phyloP scores from a whole-genome alignment of 2,797 vertebrate species.

The Peromyscus aztecus region DNA sequence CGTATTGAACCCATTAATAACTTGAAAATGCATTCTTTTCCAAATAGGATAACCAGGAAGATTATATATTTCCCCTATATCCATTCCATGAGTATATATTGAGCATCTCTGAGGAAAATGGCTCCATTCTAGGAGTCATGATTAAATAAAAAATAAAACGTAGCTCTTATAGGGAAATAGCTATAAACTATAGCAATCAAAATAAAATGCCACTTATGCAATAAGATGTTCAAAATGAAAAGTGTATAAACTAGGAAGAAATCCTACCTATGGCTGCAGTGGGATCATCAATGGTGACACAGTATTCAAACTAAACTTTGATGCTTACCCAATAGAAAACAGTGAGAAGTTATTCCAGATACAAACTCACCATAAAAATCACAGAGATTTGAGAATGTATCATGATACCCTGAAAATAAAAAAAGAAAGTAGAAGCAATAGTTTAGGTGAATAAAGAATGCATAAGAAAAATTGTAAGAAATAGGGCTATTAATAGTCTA shows the following conservation, averaged over 20 bases:
- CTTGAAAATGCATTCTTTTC: background rate
- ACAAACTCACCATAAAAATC: background rate
- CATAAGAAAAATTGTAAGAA: background rate
- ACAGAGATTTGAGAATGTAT: background rate
- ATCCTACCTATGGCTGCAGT: background rate
- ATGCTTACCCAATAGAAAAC: background rate
- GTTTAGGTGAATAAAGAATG: background rate
- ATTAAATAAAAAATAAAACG: background rate
- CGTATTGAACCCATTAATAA: background rate
- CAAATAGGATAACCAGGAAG: background rate
- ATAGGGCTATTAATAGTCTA: background rate
- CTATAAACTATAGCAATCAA: background rate
- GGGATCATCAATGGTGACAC: background rate
- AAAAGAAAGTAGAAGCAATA: background rate
- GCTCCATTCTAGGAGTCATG: background rate
- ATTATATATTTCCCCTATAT: background rate
- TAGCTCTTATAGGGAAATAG: background rate
- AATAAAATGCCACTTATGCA: background rate
- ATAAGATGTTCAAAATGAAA: background rate
- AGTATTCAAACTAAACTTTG: background rate
- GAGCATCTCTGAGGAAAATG: background rate
- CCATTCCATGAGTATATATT: background rate
- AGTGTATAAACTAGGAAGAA: background rate
- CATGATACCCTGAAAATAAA: background rate
- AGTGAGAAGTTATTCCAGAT: background rate